These are phyloP conservation scores for Nerophis ophidion DNA, from an alignment of 2,113 vertebrate genomes.

Conservation along the genomic window DNA sequence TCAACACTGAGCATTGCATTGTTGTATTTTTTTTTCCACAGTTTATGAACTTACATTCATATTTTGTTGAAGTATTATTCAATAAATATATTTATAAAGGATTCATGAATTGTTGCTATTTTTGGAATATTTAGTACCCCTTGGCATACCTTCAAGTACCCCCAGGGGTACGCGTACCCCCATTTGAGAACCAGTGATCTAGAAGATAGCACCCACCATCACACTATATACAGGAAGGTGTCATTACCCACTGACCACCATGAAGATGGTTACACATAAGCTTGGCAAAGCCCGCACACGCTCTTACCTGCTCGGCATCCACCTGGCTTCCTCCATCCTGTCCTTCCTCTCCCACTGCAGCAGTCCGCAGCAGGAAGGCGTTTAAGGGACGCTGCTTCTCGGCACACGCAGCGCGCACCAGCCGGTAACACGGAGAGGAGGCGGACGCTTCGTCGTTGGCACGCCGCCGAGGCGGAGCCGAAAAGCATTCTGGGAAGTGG, in stretches of 20 bases:
- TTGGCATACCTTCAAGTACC: no score
- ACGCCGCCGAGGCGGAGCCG: conserved; percentile 19
- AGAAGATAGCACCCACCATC: no score
- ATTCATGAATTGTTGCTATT: no score
- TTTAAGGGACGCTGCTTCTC: conserved; percentile 23
- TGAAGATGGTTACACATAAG: neutral
- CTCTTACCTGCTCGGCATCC: conserved; percentile 68
- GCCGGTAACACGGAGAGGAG: conserved; percentile 7
- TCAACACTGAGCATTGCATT: no score
- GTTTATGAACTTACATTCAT: no score
- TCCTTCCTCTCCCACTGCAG: conserved; percentile 49
- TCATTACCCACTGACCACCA: neutral
- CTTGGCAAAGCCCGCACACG: conserved; percentile 1
- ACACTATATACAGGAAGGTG: neutral
- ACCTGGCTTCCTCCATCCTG: conserved; percentile 57
- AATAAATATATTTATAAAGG: no score
- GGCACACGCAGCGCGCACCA: conserved; percentile 20
- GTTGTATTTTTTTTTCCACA: no score
- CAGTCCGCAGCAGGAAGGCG: conserved; percentile 34
- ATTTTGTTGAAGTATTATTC: no score
- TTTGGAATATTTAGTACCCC: no score
- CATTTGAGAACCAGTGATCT: no score
- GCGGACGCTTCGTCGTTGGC: neutral
- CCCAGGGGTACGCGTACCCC: no score
- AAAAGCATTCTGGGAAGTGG: conserved; percentile 59